Evolutionary conservation across 2,888 invertebrate species (phyloP).

Genomic region (Cerastis rubricosa): DNA sequence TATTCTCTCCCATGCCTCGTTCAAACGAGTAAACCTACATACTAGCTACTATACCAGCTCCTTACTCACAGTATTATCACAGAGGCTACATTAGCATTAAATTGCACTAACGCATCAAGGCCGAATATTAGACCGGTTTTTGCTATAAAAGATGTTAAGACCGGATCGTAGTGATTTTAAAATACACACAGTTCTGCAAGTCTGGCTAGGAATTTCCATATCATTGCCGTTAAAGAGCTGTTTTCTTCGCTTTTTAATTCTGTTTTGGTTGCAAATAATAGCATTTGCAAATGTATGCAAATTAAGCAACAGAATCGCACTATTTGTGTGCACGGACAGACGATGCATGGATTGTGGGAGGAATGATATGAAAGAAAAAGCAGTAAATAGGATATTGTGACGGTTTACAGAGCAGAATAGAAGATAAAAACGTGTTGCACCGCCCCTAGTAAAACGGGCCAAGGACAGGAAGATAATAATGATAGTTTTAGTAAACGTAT

Average conservation of each 20-base stretch:
- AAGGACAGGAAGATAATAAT: no score
- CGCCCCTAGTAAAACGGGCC: no score
- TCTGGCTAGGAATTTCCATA: constrained; percentile 25
- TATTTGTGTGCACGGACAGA: neutral
- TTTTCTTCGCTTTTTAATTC: constrained; percentile 16
- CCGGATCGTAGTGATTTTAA: constrained; percentile 31
- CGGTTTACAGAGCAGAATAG: no score
- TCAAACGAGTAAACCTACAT: constrained; percentile 2
- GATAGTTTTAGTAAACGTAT: neutral
- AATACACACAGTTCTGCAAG: constrained; percentile 3
- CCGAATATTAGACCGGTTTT: constrained; percentile 60
- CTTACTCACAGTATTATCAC: constrained; percentile 46
- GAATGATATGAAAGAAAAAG: no score
- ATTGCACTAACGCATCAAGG: constrained; percentile 58
- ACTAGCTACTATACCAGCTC: neutral
- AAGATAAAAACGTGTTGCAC: no score
- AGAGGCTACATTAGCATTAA: constrained; percentile 53
- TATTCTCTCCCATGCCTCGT: neutral
- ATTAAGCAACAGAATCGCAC: neutral
- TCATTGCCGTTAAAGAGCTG: neutral
- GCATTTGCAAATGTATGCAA: neutral
- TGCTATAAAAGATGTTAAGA: constrained; percentile 34
- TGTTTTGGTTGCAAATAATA: neutral
- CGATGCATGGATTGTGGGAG: no score
- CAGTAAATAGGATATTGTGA: no score